phyloP scores from a whole-genome alignment of 2,113 vertebrate genomes.

The Uropsilus gracilis region DNA sequence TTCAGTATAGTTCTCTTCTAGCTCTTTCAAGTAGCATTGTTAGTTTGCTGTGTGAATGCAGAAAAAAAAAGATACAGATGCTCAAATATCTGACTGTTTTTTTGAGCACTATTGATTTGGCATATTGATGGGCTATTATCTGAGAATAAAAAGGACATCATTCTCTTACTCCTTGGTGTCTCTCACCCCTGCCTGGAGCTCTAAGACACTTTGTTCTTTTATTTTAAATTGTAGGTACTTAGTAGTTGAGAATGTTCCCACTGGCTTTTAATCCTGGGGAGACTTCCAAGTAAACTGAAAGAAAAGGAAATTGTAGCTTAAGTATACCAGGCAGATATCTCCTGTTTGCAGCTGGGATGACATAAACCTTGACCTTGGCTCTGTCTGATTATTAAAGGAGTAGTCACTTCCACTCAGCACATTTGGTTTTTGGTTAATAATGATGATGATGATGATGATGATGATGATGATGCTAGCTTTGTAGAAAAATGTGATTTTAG shows the following conservation, averaged over 20 bases:
- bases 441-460: background rate
- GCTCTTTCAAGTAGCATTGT: conserved; percentile 54
- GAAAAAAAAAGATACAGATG: conserved; percentile 63
- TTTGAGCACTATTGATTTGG: conserved; percentile 70
- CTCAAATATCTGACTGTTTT: conserved; percentile 71
- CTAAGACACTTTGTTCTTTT: background rate
- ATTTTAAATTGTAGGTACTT: conserved; percentile 36
- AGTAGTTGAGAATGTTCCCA: background rate
- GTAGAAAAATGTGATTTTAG: conserved; percentile 3
- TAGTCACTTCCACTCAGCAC: background rate
- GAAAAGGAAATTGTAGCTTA: background rate
- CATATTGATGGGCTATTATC: conserved; percentile 76
- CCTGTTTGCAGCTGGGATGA: background rate
- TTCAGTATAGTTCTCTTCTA: conserved; percentile 67
- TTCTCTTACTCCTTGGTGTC: conserved; percentile 28
- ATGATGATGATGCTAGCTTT: background rate
- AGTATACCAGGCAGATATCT: background rate
- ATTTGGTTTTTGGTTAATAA: background rate
- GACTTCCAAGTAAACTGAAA: conserved; percentile 31
- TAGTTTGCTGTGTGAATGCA: conserved; percentile 52
- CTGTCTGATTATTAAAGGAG: conserved; percentile 5
- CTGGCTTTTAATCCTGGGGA: conserved; percentile 42
- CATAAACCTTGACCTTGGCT: conserved; percentile 41
- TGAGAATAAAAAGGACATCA: conserved; percentile 69
- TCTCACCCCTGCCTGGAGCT: background rate